Percentiles rank a stretch among this genome's conserved stretches.
phyloP scores from a whole-genome alignment of 2,113 vertebrate genomes.

The Himantopus leucocephalus region DNA sequence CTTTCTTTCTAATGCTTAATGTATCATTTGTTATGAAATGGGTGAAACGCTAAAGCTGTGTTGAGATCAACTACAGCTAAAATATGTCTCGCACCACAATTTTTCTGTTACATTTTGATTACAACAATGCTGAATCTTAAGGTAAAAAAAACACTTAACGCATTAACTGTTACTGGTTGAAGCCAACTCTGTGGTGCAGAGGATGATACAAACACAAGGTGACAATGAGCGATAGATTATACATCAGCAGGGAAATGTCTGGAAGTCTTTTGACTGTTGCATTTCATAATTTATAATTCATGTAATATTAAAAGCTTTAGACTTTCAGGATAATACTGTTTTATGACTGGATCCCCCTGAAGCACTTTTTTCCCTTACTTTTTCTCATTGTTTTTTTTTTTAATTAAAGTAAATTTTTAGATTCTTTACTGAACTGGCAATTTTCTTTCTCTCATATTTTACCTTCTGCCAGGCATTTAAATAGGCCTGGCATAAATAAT shows the following conservation, averaged over 20 bases:
- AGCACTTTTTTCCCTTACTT: neutral
- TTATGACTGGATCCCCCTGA: neutral
- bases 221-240: neutral
- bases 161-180: neutral
- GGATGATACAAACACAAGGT: neutral
- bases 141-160: neutral
- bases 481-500: neutral
- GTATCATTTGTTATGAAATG: neutral
- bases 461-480: neutral
- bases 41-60: neutral
- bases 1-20: neutral
- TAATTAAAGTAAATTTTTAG: neutral
- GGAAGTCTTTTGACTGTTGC: neutral
- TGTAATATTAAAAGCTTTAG: neutral
- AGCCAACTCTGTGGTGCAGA: neutral
- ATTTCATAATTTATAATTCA: neutral
- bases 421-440: neutral
- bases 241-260: neutral
- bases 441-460: neutral
- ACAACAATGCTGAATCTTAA: neutral
- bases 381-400: neutral
- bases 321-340: neutral
- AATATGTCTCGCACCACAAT: neutral
- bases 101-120: neutral
- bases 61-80: neutral